Percentiles rank a stretch among this genome's conserved stretches.
Conservation (phyloP, 2,888 invertebrate genomes). For the Troglohyphantes excavatus region DNA sequence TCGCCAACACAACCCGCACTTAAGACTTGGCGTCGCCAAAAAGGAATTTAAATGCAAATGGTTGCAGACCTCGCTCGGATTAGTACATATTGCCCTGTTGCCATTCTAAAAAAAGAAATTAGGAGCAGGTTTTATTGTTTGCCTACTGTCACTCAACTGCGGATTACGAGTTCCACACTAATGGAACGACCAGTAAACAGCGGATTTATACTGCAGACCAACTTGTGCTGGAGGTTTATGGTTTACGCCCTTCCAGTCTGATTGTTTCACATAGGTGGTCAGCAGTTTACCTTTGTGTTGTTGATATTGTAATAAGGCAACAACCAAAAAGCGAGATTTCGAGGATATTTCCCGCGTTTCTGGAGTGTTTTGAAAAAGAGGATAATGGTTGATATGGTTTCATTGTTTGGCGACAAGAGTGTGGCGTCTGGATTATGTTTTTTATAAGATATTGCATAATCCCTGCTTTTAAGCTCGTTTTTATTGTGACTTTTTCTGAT, state of each 20-base stretch:
- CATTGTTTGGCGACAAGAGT: neutral
- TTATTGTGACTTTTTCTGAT: neutral
- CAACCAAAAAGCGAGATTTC: neutral
- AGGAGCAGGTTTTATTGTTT: conserved; percentile 62
- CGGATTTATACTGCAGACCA: neutral
- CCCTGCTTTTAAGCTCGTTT: too few species aligned
- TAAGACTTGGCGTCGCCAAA: neutral
- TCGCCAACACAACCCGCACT: neutral
- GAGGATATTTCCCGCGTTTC: neutral
- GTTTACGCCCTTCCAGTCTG: neutral
- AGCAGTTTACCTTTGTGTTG: neutral
- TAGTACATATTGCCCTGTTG: neutral
- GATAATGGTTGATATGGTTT: conserved; percentile 2
- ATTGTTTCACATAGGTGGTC: neutral
- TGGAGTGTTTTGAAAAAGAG: too few species aligned
- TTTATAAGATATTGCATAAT: neutral
- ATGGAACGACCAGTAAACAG: conserved; percentile 34
- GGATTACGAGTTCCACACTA: conserved; percentile 49
- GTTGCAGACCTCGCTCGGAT: neutral
- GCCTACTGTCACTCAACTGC: conserved; percentile 56
- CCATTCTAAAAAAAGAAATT: conserved; percentile 5
- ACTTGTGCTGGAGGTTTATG: neutral
- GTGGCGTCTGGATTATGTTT: neutral
- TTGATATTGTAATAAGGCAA: neutral
- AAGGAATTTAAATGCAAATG: conserved; percentile 9